Evolutionary conservation across 2,113 vertebrate species (phyloP).

Genomic region (Macrotis lagotis): DNA sequence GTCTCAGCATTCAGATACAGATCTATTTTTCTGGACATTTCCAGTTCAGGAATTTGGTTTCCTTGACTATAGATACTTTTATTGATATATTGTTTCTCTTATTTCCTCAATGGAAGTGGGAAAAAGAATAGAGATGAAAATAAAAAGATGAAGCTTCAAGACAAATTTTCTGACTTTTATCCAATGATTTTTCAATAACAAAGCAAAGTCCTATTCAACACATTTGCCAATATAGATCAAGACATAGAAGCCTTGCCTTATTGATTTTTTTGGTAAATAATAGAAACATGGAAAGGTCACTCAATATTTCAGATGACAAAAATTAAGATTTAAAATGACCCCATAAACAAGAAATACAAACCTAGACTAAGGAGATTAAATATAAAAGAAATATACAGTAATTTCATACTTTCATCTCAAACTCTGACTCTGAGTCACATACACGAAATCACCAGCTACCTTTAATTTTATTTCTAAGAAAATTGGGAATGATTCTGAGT

Average conservation of each 20-base stretch:
- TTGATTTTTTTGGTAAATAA: not conserved
- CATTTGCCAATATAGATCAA: not conserved
- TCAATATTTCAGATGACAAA: not conserved
- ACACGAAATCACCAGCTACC: not conserved
- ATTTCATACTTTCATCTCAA: not conserved
- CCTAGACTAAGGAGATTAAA: not conserved
- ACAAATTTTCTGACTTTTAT: not conserved
- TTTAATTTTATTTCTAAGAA: not conserved
- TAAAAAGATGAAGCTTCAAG: not conserved
- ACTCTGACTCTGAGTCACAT: not conserved
- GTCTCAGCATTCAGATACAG: not conserved
- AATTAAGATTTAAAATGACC: not conserved
- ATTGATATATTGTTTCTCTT: not conserved
- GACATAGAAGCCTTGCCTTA: not conserved
- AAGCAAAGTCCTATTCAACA: not conserved
- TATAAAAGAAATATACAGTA: not conserved
- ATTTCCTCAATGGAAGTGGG: not conserved
- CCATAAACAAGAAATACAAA: not conserved
- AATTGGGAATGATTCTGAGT: not conserved
- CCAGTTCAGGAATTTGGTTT: not conserved
- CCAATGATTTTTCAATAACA: not conserved
- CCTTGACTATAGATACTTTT: not conserved
- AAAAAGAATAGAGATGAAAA: not conserved
- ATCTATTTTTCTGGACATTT: not conserved
- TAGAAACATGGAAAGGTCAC: not conserved